Evolutionary conservation across 2,888 invertebrate species (phyloP).

Genomic region (Conops quadrifasciatus): DNA sequence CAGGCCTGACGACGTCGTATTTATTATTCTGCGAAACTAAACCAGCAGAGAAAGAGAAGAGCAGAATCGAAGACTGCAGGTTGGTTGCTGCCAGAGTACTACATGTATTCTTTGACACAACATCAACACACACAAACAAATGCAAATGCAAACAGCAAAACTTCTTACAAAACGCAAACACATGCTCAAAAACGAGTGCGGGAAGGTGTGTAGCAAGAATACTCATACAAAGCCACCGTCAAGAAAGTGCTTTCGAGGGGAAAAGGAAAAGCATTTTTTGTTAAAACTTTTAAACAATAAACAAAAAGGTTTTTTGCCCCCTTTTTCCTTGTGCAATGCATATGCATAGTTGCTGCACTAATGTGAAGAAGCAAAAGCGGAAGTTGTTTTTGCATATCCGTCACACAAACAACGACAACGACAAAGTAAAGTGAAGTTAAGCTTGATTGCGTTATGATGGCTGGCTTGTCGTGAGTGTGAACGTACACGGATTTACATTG

Average conservation of each 20-base stretch:
- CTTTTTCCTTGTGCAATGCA: not conserved
- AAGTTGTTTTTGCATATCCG: slow-evolving; percentile 21
- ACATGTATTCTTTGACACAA: not conserved
- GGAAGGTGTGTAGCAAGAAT: not conserved
- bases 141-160: slow-evolving; percentile 6
- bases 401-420: not conserved
- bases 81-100: too few relatives aligned
- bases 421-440: not conserved
- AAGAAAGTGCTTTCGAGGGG: not conserved
- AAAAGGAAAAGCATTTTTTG: slow-evolving; percentile 7
- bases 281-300: slow-evolving; percentile 13
- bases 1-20: too few relatives aligned
- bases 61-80: too few relatives aligned
- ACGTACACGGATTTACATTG: not conserved
- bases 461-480: not conserved
- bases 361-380: slow-evolving; percentile 8
- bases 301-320: slow-evolving; percentile 7
- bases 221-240: not conserved
- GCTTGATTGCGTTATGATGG: not conserved
- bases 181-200: not conserved
- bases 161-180: slow-evolving; percentile 1
- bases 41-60: too few relatives aligned
- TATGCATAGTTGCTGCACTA: slow-evolving; percentile 2
- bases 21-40: too few relatives aligned
- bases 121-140: slow-evolving; percentile 13